Percentiles rank a stretch among this genome's conserved stretches.
Conservation (phyloP, 2,113 vertebrate genomes). For the Apus apus region DNA sequence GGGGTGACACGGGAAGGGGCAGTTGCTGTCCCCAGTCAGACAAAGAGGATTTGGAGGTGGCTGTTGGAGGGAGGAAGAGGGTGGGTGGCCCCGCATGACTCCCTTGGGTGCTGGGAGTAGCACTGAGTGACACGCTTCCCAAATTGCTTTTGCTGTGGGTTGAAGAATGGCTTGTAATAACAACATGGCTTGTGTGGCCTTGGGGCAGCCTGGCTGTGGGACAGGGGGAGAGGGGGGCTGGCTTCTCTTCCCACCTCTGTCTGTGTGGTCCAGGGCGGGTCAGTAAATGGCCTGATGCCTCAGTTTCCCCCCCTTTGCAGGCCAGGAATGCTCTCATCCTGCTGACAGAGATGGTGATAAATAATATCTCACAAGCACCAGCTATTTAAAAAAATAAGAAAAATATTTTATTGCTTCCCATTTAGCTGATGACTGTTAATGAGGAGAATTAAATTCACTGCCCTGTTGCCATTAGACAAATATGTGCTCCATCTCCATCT, state of each 20-base stretch:
- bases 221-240: background rate
- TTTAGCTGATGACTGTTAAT: slow-evolving; percentile 54
- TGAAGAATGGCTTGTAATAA: background rate
- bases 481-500: slow-evolving; percentile 24
- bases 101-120: background rate
- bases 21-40: background rate
- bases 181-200: background rate
- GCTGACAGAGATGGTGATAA: background rate
- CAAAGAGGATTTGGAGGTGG: background rate
- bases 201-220: background rate
- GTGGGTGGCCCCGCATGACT: background rate
- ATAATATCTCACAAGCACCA: background rate
- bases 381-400: background rate
- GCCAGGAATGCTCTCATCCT: background rate
- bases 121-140: accelerated
- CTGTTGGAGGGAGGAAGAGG: background rate
- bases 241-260: background rate
- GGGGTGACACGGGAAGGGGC: background rate
- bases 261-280: slow-evolving; percentile 38
- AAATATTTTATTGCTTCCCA: slow-evolving; percentile 43
- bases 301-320: slow-evolving; percentile 42
- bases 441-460: slow-evolving; percentile 38
- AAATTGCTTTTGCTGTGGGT: background rate
- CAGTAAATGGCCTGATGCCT: background rate
- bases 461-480: slow-evolving; percentile 30